A percentile compares a stretch with the other conserved stretches of the same genome.
phyloP scores from a whole-genome alignment of 2,797 vertebrate genomes.

The Ctenopoma kingsleyae region DNA sequence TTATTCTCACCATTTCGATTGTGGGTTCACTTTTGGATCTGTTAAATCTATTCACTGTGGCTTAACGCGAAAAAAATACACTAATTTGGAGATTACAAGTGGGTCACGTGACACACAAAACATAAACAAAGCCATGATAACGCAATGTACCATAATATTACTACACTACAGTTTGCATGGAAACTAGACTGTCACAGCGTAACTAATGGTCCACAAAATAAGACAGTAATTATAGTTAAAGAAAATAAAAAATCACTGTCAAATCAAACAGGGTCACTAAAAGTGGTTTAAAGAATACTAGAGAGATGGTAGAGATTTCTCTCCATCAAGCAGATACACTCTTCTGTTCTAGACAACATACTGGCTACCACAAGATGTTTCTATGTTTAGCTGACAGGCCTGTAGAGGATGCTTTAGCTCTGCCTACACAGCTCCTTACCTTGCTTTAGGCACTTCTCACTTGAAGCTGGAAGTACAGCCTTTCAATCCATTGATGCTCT shows the following conservation, averaged over 20 bases:
- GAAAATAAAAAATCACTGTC: background rate
- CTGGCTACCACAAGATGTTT: background rate
- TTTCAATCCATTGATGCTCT: conserved; percentile 79
- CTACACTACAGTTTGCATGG: background rate
- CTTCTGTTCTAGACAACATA: background rate
- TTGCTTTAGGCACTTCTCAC: conserved; percentile 82
- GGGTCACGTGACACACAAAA: conserved; percentile 42
- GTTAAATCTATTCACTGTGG: conserved; percentile 31
- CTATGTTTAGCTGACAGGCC: background rate
- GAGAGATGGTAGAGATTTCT: background rate
- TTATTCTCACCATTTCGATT: conserved; percentile 39
- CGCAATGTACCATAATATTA: background rate
- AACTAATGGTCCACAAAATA: background rate
- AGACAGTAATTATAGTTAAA: background rate
- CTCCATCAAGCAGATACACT: background rate
- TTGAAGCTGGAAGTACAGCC: conserved; percentile 49
- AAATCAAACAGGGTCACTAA: background rate
- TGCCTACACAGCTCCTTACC: conserved; percentile 66
- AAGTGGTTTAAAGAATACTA: background rate
- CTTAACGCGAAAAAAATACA: conserved; percentile 3
- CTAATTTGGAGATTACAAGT: conserved; percentile 31
- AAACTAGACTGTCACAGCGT: background rate
- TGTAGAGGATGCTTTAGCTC: conserved; percentile 21
- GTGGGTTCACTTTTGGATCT: conserved; percentile 19
- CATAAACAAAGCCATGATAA: conserved; percentile 53